Conservation (phyloP, 2,797 vertebrate genomes). For the Cryptoblepharus egeriae region DNA sequence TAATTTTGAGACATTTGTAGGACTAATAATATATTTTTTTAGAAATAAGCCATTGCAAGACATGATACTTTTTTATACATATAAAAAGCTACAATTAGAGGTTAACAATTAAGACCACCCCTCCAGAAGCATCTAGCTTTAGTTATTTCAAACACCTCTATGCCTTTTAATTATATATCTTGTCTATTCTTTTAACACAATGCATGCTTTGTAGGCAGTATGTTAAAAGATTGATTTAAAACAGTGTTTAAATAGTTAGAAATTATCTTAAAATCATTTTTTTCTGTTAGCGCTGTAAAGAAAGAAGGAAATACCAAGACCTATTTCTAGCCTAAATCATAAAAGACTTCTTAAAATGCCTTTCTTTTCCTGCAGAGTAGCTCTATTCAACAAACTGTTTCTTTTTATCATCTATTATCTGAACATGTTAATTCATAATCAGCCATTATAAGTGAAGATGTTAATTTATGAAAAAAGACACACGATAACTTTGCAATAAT, state of each 20-base stretch:
- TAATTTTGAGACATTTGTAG: slow-evolving; percentile 31
- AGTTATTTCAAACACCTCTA: slow-evolving; percentile 39
- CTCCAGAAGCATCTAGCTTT: slow-evolving; percentile 52
- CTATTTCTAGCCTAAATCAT: slow-evolving; percentile 63
- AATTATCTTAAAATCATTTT: slow-evolving; percentile 60
- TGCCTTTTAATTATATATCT: slow-evolving; percentile 40
- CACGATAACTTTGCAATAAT: slow-evolving; percentile 43
- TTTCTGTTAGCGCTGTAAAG: slow-evolving; percentile 30
- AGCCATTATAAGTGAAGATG: slow-evolving; percentile 51
- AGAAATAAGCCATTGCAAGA: neutral
- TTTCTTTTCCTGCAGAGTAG: slow-evolving; percentile 32
- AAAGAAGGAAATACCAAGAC: slow-evolving; percentile 42
- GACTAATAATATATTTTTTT: neutral
- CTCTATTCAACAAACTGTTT: slow-evolving; percentile 62
- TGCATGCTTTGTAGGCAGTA: slow-evolving; percentile 22
- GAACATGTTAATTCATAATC: slow-evolving; percentile 61
- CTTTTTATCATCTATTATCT: slow-evolving; percentile 56
- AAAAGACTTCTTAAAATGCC: slow-evolving; percentile 75
- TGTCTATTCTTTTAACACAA: slow-evolving; percentile 60
- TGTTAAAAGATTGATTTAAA: slow-evolving; percentile 51
- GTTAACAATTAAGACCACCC: slow-evolving; percentile 55
- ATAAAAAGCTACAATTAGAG: slow-evolving; percentile 17
- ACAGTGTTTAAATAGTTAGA: slow-evolving; percentile 58
- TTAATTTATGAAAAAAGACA: slow-evolving; percentile 62
- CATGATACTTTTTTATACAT: neutral